A percentile compares a stretch with the other conserved stretches of the same genome.
phyloP scores from a whole-genome alignment of 2,797 vertebrate genomes.

The Lacerta agilis region DNA sequence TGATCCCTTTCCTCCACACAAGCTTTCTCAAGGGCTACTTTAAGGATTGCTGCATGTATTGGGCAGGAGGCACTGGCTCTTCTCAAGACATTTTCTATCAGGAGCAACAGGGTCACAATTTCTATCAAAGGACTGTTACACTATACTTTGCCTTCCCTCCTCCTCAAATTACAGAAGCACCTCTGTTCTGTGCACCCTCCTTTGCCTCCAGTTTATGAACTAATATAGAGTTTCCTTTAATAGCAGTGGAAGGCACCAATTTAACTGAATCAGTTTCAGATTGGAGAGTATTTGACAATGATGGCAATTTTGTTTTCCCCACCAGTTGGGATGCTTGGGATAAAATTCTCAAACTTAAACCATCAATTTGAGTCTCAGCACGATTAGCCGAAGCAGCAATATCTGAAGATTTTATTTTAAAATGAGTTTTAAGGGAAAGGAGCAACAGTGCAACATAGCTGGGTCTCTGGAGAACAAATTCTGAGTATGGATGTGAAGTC shows the following conservation, averaged over 20 bases:
- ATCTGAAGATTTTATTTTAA: neutral
- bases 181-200: neutral
- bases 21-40: neutral
- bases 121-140: fast-evolving
- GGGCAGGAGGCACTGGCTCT: no score
- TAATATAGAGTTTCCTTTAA: neutral
- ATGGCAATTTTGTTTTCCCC: fast-evolving
- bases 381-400: conserved; percentile 10
- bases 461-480: neutral
- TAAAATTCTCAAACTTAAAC: neutral
- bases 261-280: conserved; percentile 21
- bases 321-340: neutral
- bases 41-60: neutral
- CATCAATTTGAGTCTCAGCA: neutral
- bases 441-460: neutral
- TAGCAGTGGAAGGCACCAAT: fast-evolving
- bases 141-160: fast-evolving
- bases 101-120: neutral
- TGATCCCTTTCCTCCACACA: neutral
- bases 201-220: neutral
- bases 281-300: neutral
- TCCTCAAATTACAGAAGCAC: neutral
- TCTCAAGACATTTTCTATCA: neutral
- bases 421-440: neutral
- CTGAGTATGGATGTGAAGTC: neutral